Conservation (phyloP, 2,113 vertebrate species). For the Sander vitreus region DNA sequence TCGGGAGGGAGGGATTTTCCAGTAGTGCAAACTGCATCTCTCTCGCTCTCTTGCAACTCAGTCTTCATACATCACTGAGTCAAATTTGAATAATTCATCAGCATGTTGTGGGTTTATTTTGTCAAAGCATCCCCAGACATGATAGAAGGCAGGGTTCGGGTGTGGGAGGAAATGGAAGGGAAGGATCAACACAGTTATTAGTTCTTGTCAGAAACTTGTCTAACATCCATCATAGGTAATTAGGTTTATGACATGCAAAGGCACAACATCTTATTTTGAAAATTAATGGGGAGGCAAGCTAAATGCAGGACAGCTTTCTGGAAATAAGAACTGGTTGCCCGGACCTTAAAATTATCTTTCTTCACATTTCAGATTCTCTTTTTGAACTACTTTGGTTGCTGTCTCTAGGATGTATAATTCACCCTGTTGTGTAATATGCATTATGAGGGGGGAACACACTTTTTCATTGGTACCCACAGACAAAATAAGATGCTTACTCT, state of each 20-base stretch:
- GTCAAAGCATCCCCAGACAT: slow-evolving; percentile 69
- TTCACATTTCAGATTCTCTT: slow-evolving; percentile 39
- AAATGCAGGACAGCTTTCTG: slow-evolving; percentile 33
- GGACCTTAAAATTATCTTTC: slow-evolving; percentile 27
- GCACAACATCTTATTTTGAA: slow-evolving; percentile 65
- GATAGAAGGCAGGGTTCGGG: slow-evolving; percentile 50
- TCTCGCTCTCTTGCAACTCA: slow-evolving; percentile 38
- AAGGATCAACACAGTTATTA: slow-evolving; percentile 71
- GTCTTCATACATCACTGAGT: slow-evolving; percentile 78
- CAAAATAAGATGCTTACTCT: slow-evolving; percentile 25
- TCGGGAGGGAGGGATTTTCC: slow-evolving; percentile 56
- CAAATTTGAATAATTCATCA: slow-evolving; percentile 82
- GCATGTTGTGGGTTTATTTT: slow-evolving; percentile 78
- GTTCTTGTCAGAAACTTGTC: slow-evolving; percentile 71
- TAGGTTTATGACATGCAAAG: slow-evolving; percentile 66
- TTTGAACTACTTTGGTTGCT: slow-evolving; percentile 7
- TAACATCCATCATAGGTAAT: slow-evolving; percentile 69
- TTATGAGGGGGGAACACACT: not conserved
- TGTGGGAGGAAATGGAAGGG: slow-evolving; percentile 52
- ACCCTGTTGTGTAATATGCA: slow-evolving; percentile 30
- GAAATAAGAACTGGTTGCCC: slow-evolving; percentile 29
- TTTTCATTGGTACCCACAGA: slow-evolving; percentile 13
- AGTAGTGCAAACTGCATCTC: slow-evolving; percentile 60
- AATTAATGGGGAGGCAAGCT: slow-evolving; percentile 43
- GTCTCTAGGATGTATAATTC: slow-evolving; percentile 46